Base-by-base conservation (phyloP, 2,888 invertebrate genomes). In the Campaea margaritaria region DNA sequence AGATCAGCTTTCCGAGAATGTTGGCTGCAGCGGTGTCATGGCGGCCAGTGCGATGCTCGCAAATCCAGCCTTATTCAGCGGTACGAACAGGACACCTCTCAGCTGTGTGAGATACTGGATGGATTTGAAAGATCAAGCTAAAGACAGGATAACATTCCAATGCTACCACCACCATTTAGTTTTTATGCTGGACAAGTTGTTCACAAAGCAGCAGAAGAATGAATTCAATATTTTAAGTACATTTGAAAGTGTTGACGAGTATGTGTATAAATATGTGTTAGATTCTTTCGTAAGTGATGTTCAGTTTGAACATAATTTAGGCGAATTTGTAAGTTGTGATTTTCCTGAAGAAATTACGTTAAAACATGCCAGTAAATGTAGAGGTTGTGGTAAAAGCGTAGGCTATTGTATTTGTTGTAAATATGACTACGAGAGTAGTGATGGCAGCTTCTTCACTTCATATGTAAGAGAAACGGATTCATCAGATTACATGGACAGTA, bases 81-180 rank as follows among this genome's bases (percentile, higher is more conserved):
- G 97, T 0, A 87, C 89, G 58, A 82, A 89, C 2, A 83, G 78
- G 48, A 98, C 98, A 9, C 96, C 98, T 0, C 53, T 94, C 0
- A 91, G 93, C 47, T 98, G 98, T 87, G 87, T 99, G 0, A 95
- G 95, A 83, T 93, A 96, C 55, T 99, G 98, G 98, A 83, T 96
- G 67, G 90, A 95, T 68, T 94, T 96, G 64, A 95, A 95, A 60
- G 89, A 95, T 59, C 78, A 93, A 43, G 93, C 94, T 21, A 87
- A 91, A 65, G 94, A 96, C 42, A 88, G 85, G 56, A 94, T 96
- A 56, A 94, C 95, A 50, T 99, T 97, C 84, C 95, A 96, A 69
- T 95, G 95, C 78, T 98, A 99, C 78, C 99, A 99, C 88, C 98
- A 99, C 82, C 99, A 99, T 89, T 93, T 99, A 65, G 97, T 98